A percentile compares a stretch with the other conserved stretches of the same genome.
phyloP scores from a whole-genome alignment of 2,888 invertebrate species.

The Brachyptera putata region DNA sequence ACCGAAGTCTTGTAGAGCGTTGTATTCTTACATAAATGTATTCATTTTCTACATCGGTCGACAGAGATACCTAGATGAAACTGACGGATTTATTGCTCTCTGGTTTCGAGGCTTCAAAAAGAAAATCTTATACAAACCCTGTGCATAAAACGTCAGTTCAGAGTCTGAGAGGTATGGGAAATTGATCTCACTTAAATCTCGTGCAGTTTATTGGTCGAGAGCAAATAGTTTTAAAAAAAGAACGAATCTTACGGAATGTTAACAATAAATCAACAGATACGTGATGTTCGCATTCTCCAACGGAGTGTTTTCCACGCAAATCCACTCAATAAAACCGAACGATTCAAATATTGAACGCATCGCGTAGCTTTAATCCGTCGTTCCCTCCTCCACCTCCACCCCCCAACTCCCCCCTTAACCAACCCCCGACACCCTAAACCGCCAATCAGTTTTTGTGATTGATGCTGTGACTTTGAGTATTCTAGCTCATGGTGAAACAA shows the following conservation, averaged over 20 bases:
- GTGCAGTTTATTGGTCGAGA: constrained; percentile 3
- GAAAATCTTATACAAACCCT: no score
- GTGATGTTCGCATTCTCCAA: not conserved
- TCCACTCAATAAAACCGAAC: constrained; percentile 17
- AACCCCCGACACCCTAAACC: not conserved
- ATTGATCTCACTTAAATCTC: constrained; percentile 14
- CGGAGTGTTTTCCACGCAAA: constrained; percentile 16
- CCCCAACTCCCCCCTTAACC: not conserved
- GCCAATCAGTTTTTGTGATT: constrained; percentile 13
- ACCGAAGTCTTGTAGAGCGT: no score
- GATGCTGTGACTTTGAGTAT: not conserved
- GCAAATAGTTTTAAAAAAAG: not conserved
- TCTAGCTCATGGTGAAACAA: not conserved
- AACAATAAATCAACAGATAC: constrained; percentile 14
- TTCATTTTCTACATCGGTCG: no score
- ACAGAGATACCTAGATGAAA: no score
- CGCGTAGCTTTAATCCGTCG: constrained; percentile 11
- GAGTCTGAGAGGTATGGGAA: no score
- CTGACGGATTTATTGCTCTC: no score
- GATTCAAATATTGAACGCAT: constrained; percentile 21
- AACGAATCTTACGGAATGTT: constrained; percentile 5
- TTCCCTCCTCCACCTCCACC: not conserved
- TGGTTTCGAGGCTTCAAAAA: no score
- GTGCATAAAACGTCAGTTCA: no score
- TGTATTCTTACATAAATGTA: no score